Percentiles rank a stretch among this genome's conserved stretches.
These are phyloP conservation scores for Nesospiza acunhae DNA, from an alignment of 2,113 vertebrate genomes.

Conservation along the genomic window DNA sequence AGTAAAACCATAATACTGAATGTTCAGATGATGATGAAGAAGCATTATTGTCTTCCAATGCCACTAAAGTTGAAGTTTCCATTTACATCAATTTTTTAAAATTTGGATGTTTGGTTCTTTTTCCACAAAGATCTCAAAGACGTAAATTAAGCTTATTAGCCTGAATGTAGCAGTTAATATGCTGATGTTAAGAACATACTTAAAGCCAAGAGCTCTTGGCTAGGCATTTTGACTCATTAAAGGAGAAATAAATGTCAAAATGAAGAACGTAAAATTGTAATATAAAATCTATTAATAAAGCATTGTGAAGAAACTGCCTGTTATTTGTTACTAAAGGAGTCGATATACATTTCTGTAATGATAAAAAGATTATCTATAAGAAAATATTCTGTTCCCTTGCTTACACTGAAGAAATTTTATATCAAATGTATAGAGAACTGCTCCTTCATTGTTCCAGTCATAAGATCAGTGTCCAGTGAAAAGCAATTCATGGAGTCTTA, in stretches of 20 bases:
- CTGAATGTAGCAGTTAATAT: slow-evolving; percentile 37
- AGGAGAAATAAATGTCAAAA: slow-evolving; percentile 44
- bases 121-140: background rate
- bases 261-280: slow-evolving; percentile 20
- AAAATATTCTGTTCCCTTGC: background rate
- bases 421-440: background rate
- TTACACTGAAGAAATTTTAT: background rate
- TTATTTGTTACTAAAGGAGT: background rate
- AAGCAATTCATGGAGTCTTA: background rate
- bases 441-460: background rate
- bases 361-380: background rate
- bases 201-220: slow-evolving; percentile 35
- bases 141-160: background rate
- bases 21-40: background rate
- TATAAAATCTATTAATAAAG: slow-evolving; percentile 30
- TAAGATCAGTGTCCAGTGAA: background rate
- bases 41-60: background rate
- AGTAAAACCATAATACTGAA: background rate
- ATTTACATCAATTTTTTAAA: background rate
- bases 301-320: background rate
- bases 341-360: background rate
- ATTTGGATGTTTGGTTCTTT: background rate
- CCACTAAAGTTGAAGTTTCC: background rate
- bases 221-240: slow-evolving; percentile 30
- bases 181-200: slow-evolving; percentile 20